Base-by-base conservation (phyloP, 1,140 invertebrate species). In the Drosophila subobscura region DNA sequence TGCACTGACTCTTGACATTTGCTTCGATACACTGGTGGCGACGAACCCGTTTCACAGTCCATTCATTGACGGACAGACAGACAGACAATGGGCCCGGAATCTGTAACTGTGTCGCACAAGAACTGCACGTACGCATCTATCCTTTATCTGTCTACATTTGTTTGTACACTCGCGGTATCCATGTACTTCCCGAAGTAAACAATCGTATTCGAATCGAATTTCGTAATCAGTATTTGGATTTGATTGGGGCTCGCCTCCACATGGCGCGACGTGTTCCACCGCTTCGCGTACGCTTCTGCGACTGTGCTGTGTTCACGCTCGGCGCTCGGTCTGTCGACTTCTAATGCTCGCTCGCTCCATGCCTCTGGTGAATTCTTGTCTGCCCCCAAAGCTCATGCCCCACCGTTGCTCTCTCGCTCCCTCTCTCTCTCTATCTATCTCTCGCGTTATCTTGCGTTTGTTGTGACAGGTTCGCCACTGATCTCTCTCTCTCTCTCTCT, bases 261-360 rank as follows among this genome's bases (percentile, higher is more conserved):
- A 37, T 37, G 33, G 33, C 33, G 10, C 33, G 10, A 4, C 33
- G 33, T 10, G 33, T 37, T 37, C 7, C 10, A 12, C 10, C 10
- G 33, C 10, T 12, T 37, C 33, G 33, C 10, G 10, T 12, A 37
- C 33, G 33, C 33, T 37, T 12, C 10, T 12, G 4, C 33, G 33
- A 37, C 33, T 37, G 33, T 4, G 10, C 12, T 12, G 33, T 37
- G 33, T 37, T 37, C 33, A 37, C 33, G 33, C 51, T 63, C 29
- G 59, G 54, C 33, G 33, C 51, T 63, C 29, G 59, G 54, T 56
- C 40, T 46, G 54, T 37, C 55, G 5, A 79, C 49, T 60, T 86
- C 67, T 85, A 86, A 73, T 22, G 33, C 5, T 14, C 46, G 40
- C 58, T 72, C 41, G 20, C 12, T 7, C 8, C 12, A 27, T 33